Evolutionary conservation across 2,888 invertebrate species (phyloP), one percentile per base, ranked within the genome.

Genomic region (Scotopteryx bipunctaria): DNA sequence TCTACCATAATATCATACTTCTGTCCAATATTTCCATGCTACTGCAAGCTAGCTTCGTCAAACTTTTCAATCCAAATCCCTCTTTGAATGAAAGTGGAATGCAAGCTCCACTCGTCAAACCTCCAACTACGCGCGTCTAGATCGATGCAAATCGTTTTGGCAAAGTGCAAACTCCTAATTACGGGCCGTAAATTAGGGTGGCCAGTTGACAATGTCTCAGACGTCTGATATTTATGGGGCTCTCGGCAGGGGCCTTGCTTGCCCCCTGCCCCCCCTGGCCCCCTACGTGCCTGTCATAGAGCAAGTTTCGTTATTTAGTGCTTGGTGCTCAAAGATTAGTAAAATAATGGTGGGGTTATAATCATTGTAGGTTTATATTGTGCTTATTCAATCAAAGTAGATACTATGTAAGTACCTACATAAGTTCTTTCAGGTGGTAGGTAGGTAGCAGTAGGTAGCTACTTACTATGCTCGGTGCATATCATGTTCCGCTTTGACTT

Each of bases 91-190:
- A 21, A 36, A 19, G 19, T 33, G 43, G 14, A 27, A 29, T 47
- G 19, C 41, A 36, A 41, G n/a, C 11, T 29, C 16, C 9, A 14
- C 38, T 19, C 42, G 31, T 54, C 38, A 55, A 50, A 31, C 33
- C 43, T 44, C 42, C 31, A 46, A 32, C 32, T 44, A 21, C 37
- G 48, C 42, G 27, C 61, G 61, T 52, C 66, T 64, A 80, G 85
- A 86, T 86, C 87, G 87, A 87, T 86, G 86, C 84, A 86, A 88
- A 88, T 88, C 86, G 88, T 81, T 89, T 85, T 87, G 85, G 88
- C 87, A 89, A 83, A 88, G 88, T 89, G 89, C 89, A 88, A 89
- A 88, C 87, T 89, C 85, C 83, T 88, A 88, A 89, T 89, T 88
- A 88, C 87, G 78, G 74, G 85, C 83, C 84, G 87, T 89, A 89